A percentile compares a stretch with the other conserved stretches of the same genome.
These are phyloP conservation scores for Progne subis DNA, from an alignment of 2,113 vertebrate genomes.

Conservation along the genomic window DNA sequence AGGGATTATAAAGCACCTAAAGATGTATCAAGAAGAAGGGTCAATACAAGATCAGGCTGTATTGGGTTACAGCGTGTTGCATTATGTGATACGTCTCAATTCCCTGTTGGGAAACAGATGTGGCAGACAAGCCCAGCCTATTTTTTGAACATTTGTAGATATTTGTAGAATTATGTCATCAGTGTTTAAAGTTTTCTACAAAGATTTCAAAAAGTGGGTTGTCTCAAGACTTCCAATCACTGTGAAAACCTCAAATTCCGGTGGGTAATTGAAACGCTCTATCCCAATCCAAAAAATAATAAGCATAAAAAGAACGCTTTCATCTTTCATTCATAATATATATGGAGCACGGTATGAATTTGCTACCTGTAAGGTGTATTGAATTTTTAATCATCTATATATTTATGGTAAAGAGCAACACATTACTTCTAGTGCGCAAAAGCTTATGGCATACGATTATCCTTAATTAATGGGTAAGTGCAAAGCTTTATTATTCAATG, in stretches of 20 bases:
- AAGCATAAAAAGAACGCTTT: neutral
- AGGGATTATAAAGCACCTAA: slow-evolving; percentile 65
- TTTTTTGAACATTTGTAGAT: slow-evolving; percentile 25
- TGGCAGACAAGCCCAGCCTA: slow-evolving; percentile 3
- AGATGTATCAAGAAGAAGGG: slow-evolving; percentile 52
- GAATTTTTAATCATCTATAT: slow-evolving; percentile 72
- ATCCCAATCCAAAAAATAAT: slow-evolving; percentile 27
- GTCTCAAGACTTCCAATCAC: neutral
- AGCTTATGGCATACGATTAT: slow-evolving; percentile 75
- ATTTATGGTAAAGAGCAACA: slow-evolving; percentile 70
- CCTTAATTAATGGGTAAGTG: slow-evolving; percentile 79
- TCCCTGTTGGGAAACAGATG: slow-evolving; percentile 28
- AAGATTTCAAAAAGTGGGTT: neutral
- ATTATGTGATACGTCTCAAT: slow-evolving; percentile 34
- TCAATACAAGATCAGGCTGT: slow-evolving; percentile 50
- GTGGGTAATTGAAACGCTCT: slow-evolving; percentile 10
- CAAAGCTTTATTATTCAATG: slow-evolving; percentile 76
- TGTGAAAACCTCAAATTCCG: neutral
- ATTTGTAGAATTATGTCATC: slow-evolving; percentile 22
- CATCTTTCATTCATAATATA: slow-evolving; percentile 23
- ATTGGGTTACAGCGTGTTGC: slow-evolving; percentile 20
- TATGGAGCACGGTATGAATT: neutral
- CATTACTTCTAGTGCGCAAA: slow-evolving; percentile 72
- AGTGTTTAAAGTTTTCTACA: slow-evolving; percentile 19
- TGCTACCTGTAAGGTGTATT: slow-evolving; percentile 62